Evolutionary conservation across 2,888 invertebrate genomes (phyloP), one percentile per base, ranked within the genome.

Genomic region (Drosophila conformis): DNA sequence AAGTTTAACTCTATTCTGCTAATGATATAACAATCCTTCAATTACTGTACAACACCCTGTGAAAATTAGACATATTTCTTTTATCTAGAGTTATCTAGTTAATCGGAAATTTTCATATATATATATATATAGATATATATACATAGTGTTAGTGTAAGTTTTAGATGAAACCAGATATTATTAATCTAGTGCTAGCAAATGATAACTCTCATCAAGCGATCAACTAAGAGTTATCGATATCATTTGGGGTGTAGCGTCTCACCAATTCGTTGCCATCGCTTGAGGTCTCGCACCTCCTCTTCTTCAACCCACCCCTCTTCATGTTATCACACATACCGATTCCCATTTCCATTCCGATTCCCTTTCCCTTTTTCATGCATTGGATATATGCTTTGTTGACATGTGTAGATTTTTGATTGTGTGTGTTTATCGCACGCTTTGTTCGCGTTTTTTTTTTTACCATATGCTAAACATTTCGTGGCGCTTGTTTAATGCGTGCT

Each of bases 401-500:
- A 78, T 73, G 67, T 80, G 58, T 72, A 70, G 8, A 46, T 76
- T 67, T 60, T 38, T 75, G 62, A 67, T 31, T 68, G 40, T 68
- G 48, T 70, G 67, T 65, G 71, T 67, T 83, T 83, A 69, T 81
- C 79, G 71, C 82, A 78, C 82, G 78, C 78, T 76, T 69, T 76
- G 83, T 69, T 72, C 62, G 79, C 78, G 36, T 78, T 78, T 46
- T 46, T 42, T 36, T 52, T 42, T 78, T 53, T 69, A 73, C 78
- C 87, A 82, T 84, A 82, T 84, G 87, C 82, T 74, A 82, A 74
- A 70, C 79, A 78, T 78, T 82, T 82, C 53, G 81, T 62, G 81
- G 73, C 77, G 77, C 76, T 73, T 68, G 54, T 77, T 51, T 58
- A 72, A 72, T 58, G 63, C 48, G 74, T 52, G 78, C 60, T 78